Evolutionary conservation across 2,888 invertebrate genomes (phyloP).

Genomic region (Sericinus montela): DNA sequence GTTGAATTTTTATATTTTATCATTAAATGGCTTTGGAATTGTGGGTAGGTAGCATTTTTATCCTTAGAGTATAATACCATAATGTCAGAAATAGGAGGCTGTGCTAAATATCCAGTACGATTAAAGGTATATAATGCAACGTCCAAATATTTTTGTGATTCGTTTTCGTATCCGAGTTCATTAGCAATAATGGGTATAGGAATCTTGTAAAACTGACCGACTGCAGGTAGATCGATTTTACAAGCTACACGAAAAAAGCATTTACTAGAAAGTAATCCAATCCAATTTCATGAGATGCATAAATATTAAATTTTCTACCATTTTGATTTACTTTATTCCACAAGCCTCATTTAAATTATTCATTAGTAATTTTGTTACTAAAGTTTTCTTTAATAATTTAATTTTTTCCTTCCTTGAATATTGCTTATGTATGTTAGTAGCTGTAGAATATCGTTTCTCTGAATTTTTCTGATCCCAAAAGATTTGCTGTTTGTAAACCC

Average conservation of each 20-base stretch:
- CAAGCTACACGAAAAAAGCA: no score
- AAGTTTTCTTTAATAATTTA: constrained; percentile 63
- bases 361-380: constrained; percentile 70
- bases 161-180: constrained; percentile 34
- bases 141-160: constrained; percentile 40
- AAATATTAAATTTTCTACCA: constrained; percentile 24
- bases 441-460: constrained; percentile 63
- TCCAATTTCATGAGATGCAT: constrained; percentile 62
- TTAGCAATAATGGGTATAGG: constrained; percentile 52
- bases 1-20: constrained; percentile 43
- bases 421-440: constrained; percentile 63
- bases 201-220: constrained; percentile 76
- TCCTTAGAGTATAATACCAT: constrained; percentile 37
- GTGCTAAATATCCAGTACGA: constrained; percentile 68
- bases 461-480: constrained; percentile 65
- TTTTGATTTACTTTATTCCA: constrained; percentile 53
- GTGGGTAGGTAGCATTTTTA: constrained; percentile 40
- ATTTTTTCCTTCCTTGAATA: constrained; percentile 38
- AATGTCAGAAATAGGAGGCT: constrained; percentile 77
- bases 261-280: constrained; percentile 52
- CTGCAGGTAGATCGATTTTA: constrained; percentile 57
- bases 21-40: constrained; percentile 42
- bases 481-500: constrained; percentile 47
- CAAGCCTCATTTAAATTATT: constrained; percentile 52
- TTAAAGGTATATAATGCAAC: constrained; percentile 67